Evolutionary conservation across 2,888 invertebrate species (phyloP).

Genomic region (Tridacna gigas): DNA sequence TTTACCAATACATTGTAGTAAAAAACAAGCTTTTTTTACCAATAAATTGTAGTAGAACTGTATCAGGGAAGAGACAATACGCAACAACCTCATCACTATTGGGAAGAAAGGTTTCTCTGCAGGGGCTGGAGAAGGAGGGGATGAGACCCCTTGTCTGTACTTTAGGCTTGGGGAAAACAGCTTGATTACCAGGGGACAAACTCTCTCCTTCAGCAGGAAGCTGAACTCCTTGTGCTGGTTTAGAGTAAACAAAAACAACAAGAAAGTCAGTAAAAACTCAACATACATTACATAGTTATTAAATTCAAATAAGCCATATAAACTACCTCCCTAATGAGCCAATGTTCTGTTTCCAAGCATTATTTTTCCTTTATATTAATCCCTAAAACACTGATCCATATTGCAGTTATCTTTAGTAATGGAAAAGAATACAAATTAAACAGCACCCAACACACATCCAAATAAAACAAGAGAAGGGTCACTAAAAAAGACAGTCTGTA

Average conservation of each 20-base stretch:
- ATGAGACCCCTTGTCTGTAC: conserved; percentile 88
- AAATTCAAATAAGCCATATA: too few relatives aligned
- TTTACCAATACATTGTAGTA: too few relatives aligned
- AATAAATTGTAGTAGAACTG: conserved; percentile 96
- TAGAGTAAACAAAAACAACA: background rate
- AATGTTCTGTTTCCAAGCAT: too few relatives aligned
- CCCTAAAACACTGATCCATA: too few relatives aligned
- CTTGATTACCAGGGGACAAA: conserved; percentile 99
- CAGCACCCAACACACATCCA: too few relatives aligned
- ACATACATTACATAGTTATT: too few relatives aligned
- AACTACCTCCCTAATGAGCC: too few relatives aligned
- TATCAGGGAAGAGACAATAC: conserved; percentile 96
- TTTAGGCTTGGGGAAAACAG: conserved; percentile 99
- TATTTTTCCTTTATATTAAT: too few relatives aligned
- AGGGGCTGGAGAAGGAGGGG: conserved; percentile 79
- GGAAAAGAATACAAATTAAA: too few relatives aligned
- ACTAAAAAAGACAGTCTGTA: too few relatives aligned
- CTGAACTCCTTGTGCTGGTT: conserved; percentile 95
- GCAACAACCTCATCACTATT: conserved; percentile 96
- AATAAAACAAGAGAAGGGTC: too few relatives aligned
- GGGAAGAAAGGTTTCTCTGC: conserved; percentile 97
- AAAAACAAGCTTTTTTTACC: conserved; percentile 87
- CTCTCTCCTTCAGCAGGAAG: conserved; percentile 96
- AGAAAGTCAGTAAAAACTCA: background rate
- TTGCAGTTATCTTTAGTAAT: too few relatives aligned